phyloP scores from a whole-genome alignment of 1,140 invertebrate genomes.

The Drosophila sechellia region DNA sequence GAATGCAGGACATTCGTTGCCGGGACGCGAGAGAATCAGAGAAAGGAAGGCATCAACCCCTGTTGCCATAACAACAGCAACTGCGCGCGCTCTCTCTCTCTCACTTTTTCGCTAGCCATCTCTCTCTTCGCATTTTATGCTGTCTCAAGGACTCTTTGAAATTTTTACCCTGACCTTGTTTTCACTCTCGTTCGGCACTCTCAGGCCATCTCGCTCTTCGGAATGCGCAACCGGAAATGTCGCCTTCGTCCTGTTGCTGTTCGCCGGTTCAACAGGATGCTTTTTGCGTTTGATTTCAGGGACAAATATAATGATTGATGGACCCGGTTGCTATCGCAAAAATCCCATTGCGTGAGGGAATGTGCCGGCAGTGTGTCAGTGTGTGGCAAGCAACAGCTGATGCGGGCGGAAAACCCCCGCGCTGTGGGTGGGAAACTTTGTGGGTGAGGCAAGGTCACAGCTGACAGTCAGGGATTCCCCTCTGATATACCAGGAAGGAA shows the following conservation, averaged over 20 bases:
- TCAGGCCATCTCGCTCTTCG: slow-evolving; percentile 15
- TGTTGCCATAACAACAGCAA: slow-evolving; percentile 41
- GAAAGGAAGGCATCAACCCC: slow-evolving; percentile 7
- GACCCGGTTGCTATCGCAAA: slow-evolving; percentile 69
- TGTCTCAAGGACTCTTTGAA: slow-evolving; percentile 56
- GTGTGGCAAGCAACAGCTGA: slow-evolving; percentile 27
- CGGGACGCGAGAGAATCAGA: neutral
- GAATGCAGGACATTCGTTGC: neutral
- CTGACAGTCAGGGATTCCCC: slow-evolving; percentile 21
- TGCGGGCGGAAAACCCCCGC: slow-evolving; percentile 21
- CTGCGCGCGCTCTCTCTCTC: slow-evolving; percentile 21
- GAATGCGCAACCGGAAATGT: slow-evolving; percentile 54
- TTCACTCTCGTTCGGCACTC: slow-evolving; percentile 17
- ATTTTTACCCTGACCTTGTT: slow-evolving; percentile 61
- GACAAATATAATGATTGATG: slow-evolving; percentile 83
- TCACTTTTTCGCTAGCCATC: neutral
- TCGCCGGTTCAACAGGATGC: slow-evolving; percentile 71
- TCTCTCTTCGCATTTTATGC: slow-evolving; percentile 1
- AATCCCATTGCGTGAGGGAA: slow-evolving; percentile 47
- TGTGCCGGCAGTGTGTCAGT: slow-evolving; percentile 13
- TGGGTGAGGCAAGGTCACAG: slow-evolving; percentile 1
- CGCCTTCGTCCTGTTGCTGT: slow-evolving; percentile 51
- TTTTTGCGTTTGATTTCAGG: slow-evolving; percentile 84
- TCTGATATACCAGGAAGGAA: neutral
- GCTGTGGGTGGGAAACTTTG: slow-evolving; percentile 10